These are phyloP conservation scores for Poecilia latipinna DNA, from an alignment of 2,113 vertebrate genomes.

Conservation along the genomic window DNA sequence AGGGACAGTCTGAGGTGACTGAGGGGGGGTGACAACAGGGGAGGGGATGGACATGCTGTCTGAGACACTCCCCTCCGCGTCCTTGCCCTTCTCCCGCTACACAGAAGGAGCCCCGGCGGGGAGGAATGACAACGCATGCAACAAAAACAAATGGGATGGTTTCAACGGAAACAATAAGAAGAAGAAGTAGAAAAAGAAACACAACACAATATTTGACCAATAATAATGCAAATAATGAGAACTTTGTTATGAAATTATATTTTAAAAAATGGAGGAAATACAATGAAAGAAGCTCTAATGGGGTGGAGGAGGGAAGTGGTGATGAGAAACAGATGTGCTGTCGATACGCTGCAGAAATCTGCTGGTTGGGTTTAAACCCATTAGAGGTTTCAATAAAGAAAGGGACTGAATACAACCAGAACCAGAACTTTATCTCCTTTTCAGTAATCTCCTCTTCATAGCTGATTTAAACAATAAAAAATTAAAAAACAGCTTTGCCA, in stretches of 20 bases:
- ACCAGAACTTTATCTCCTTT: neutral
- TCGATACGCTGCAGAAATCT: neutral
- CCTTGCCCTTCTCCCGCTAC: conserved; percentile 89
- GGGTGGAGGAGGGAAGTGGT: neutral
- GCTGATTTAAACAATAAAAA: no score
- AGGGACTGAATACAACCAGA: neutral
- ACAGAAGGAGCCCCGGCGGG: conserved; percentile 74
- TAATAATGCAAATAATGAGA: neutral
- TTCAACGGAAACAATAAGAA: conserved; percentile 60
- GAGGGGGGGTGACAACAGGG: conserved; percentile 80
- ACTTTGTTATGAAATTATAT: neutral
- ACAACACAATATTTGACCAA: neutral
- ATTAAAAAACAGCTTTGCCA: no score
- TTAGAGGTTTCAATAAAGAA: neutral
- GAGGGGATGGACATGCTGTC: conserved; percentile 75
- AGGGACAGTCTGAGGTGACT: conserved; percentile 82
- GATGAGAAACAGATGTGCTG: neutral
- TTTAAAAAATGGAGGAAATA: neutral
- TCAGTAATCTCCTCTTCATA: no score
- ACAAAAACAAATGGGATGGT: conserved; percentile 68
- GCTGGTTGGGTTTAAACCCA: no score
- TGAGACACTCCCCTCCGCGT: conserved; percentile 72
- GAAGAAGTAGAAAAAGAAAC: conserved; percentile 7
- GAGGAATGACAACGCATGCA: conserved; percentile 66
- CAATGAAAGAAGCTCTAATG: neutral